phyloP scores from a whole-genome alignment of 1,140 invertebrate species.

The Chironomus tepperi region DNA sequence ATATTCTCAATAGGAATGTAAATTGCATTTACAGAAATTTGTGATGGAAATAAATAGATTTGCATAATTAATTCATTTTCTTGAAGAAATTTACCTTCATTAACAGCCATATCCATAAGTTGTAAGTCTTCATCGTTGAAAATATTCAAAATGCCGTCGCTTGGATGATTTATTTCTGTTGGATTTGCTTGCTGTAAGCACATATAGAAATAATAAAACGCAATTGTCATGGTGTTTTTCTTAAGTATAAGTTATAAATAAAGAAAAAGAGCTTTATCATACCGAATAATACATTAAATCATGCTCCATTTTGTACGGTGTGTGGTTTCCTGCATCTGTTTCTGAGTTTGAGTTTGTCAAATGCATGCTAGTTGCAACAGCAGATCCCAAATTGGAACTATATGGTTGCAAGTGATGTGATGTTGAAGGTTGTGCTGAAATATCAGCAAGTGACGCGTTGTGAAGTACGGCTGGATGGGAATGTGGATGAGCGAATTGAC shows the following conservation, averaged over 20 bases:
- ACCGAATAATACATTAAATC: conserved; percentile 47
- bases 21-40: too few relatives aligned
- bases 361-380: conserved; percentile 67
- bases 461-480: conserved; percentile 38
- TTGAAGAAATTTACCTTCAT: too few relatives aligned
- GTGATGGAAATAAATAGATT: too few relatives aligned
- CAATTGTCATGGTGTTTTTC: conserved; percentile 22
- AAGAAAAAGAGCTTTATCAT: conserved; percentile 29
- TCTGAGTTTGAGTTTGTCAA: conserved; percentile 42
- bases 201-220: conserved; percentile 21
- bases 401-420: conserved; percentile 37
- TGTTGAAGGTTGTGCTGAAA: conserved; percentile 40
- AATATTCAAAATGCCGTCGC: conserved; percentile 75
- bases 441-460: conserved; percentile 31
- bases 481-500: conserved; percentile 41
- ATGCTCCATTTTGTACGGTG: conserved; percentile 44
- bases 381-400: conserved; percentile 61
- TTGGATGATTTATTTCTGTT: conserved; percentile 60
- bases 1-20: too few relatives aligned
- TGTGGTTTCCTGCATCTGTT: conserved; percentile 35
- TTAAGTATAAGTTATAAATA: conserved; percentile 18
- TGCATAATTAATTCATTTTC: too few relatives aligned
- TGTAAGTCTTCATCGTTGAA: conserved; percentile 80
- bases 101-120: conserved; percentile 82
- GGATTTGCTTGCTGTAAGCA: conserved; percentile 43